Conservation (phyloP, 2,797 vertebrate species). For the Dipus sagitta region DNA sequence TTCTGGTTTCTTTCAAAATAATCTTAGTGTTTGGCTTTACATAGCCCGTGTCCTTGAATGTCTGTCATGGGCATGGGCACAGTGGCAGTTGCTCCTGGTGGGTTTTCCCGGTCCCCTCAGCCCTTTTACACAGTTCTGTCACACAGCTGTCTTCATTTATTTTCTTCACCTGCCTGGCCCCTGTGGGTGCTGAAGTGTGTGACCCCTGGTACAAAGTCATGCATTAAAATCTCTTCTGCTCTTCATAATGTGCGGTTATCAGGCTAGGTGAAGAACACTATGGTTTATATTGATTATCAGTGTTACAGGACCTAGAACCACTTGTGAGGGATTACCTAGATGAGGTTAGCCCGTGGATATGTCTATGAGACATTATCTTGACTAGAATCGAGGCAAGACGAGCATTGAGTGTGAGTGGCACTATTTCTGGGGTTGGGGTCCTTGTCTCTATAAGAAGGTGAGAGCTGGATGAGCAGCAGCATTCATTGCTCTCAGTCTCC, state of each 20-base stretch:
- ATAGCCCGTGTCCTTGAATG: rapidly evolving
- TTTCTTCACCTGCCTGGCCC: neutral
- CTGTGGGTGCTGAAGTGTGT: neutral
- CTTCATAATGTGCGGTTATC: neutral
- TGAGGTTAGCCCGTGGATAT: too few species aligned
- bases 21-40: neutral
- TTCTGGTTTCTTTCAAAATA: neutral
- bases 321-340: too few species aligned
- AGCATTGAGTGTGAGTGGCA: too few species aligned
- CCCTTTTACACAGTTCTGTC: too few species aligned
- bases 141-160: neutral
- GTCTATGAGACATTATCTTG: too few species aligned
- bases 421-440: too few species aligned
- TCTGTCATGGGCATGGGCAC: rapidly evolving
- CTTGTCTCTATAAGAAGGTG: too few species aligned
- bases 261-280: neutral
- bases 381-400: too few species aligned
- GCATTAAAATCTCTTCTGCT: neutral
- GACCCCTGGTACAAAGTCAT: neutral
- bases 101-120: neutral
- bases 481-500: too few species aligned
- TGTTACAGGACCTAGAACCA: too few species aligned
- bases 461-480: too few species aligned
- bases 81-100: neutral
- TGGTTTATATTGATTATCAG: neutral